phyloP scores from a whole-genome alignment of 2,797 vertebrate species.

The Parauchenoglanis punctatus region DNA sequence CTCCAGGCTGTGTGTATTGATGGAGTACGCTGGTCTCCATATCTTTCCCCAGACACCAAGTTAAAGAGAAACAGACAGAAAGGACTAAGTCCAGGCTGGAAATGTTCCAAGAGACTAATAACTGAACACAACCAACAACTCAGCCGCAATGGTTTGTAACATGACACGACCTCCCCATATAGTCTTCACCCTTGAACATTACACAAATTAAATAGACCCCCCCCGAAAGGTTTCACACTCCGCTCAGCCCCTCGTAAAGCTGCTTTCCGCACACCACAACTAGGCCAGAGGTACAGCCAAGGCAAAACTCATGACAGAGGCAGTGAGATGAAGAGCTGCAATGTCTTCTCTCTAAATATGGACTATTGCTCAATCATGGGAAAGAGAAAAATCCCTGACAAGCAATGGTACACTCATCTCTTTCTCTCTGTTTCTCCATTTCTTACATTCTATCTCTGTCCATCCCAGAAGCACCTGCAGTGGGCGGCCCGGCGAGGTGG shows the following conservation, averaged over 20 bases:
- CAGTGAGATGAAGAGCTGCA: conserved; percentile 25
- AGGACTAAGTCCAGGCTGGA: conserved; percentile 8
- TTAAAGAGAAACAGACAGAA: conserved; percentile 33
- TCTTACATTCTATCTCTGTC: conserved; percentile 72
- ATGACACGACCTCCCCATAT: background rate
- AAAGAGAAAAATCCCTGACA: conserved; percentile 39
- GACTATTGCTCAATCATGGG: conserved; percentile 82
- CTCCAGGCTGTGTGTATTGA: conserved; percentile 34
- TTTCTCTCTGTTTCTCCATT: conserved; percentile 73
- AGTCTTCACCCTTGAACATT: conserved; percentile 5
- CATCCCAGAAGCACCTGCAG: conserved; percentile 85
- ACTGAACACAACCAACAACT: conserved; percentile 26
- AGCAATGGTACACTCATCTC: conserved; percentile 78
- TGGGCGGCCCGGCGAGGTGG: conserved; percentile 80
- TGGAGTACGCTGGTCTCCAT: conserved; percentile 15
- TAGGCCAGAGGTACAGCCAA: background rate
- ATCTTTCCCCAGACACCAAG: conserved; percentile 26
- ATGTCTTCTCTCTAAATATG: conserved; percentile 67
- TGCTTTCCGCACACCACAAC: background rate
- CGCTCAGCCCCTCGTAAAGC: conserved; percentile 9
- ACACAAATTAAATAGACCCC: conserved; percentile 10
- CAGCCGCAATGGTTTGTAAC: conserved; percentile 18
- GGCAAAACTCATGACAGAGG: conserved; percentile 13
- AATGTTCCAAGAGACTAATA: conserved; percentile 21
- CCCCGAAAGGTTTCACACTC: conserved; percentile 10